phyloP scores from a whole-genome alignment of 2,797 vertebrate genomes.

The Enteromius trimaculatus region DNA sequence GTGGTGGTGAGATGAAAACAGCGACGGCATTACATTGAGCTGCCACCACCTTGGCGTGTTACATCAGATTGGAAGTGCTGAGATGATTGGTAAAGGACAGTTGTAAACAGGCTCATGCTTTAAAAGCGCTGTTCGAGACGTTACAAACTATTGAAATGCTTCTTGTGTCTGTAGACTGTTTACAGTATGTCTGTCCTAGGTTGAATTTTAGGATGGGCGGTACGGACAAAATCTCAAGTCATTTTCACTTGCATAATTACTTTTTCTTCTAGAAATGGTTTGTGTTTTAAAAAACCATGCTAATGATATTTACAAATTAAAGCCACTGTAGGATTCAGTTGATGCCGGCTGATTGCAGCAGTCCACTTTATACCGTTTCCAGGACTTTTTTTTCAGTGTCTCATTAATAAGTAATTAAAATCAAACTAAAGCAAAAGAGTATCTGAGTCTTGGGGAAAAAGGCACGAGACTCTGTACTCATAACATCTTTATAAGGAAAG shows the following conservation, averaged over 20 bases:
- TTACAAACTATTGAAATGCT: background rate
- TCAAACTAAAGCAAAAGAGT: background rate
- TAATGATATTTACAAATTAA: background rate
- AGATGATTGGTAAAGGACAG: conserved; percentile 12
- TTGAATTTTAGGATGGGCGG: background rate
- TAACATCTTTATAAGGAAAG: background rate
- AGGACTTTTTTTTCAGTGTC: background rate
- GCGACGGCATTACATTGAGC: conserved; percentile 27
- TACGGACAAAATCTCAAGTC: background rate
- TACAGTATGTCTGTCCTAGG: background rate
- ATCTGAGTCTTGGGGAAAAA: background rate
- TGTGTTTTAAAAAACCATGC: background rate
- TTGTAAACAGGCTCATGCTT: background rate
- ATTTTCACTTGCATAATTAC: background rate
- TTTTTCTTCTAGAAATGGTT: background rate
- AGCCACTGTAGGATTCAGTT: too few species aligned
- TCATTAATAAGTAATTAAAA: background rate
- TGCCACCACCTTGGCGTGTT: conserved; percentile 27
- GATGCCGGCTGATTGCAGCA: background rate
- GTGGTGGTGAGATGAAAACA: conserved; percentile 30
- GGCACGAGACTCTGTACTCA: background rate
- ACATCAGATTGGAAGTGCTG: conserved; percentile 7
- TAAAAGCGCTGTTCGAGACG: background rate
- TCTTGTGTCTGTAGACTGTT: background rate
- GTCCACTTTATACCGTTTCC: background rate